Percentiles rank a stretch among this genome's conserved stretches.
These are phyloP conservation scores for Tauraco hartlaubi DNA, from an alignment of 2,797 vertebrate genomes.

Conservation along the genomic window DNA sequence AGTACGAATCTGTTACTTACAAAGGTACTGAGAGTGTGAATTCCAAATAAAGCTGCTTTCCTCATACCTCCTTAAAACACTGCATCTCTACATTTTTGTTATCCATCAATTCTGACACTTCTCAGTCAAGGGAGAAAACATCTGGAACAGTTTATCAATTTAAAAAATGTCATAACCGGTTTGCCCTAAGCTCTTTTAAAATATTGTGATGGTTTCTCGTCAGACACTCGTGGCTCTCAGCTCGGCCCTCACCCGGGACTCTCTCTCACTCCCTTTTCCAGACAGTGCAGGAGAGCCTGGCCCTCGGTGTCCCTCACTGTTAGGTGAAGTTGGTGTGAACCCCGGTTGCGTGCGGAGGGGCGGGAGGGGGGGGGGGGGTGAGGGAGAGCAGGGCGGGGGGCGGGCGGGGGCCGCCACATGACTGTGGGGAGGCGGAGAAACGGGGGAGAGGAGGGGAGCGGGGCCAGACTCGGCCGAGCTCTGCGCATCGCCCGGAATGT, in stretches of 20 bases:
- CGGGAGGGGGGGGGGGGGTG: neutral
- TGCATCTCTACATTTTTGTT: slow-evolving; percentile 62
- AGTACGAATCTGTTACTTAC: slow-evolving; percentile 73
- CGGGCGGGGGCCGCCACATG: slow-evolving; percentile 15
- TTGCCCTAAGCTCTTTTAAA: slow-evolving; percentile 38
- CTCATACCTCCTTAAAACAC: slow-evolving; percentile 51
- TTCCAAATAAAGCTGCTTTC: slow-evolving; percentile 59
- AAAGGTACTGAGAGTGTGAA: slow-evolving; percentile 64
- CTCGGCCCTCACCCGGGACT: neutral
- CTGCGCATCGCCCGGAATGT: neutral
- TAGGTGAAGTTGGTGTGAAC: slow-evolving; percentile 53
- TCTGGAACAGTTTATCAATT: slow-evolving; percentile 43
- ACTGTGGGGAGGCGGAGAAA: slow-evolving; percentile 47
- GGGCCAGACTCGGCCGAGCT: neutral
- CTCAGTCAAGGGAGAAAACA: slow-evolving; percentile 36
- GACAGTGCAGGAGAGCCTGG: slow-evolving; percentile 1
- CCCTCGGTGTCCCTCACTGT: slow-evolving; percentile 43
- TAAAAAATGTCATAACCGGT: slow-evolving; percentile 21
- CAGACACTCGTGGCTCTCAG: slow-evolving; percentile 36
- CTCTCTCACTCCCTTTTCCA: neutral
- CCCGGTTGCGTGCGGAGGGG: neutral
- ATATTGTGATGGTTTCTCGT: slow-evolving; percentile 41
- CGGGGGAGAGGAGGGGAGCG: neutral
- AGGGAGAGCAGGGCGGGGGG: no score
- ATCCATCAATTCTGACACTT: slow-evolving; percentile 50